Percentiles rank a stretch among this genome's conserved stretches.
Evolutionary conservation across 1,140 invertebrate genomes (phyloP).

Genomic region (Epicauta chinensis): DNA sequence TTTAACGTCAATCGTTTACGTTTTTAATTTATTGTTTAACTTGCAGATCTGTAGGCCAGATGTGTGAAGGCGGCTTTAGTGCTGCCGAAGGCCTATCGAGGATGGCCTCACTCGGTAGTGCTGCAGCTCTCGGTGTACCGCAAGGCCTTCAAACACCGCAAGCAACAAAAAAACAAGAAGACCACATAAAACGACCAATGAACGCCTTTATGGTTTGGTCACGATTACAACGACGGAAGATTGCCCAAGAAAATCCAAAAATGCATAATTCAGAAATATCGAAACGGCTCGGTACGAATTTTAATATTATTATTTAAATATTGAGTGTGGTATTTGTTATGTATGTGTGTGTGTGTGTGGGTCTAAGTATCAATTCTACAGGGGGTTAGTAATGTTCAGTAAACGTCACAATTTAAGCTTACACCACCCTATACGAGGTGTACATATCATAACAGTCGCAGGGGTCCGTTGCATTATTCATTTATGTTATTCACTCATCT

Average conservation of each 20-base stretch:
- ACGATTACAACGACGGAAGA: constrained; percentile 77
- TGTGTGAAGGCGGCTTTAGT: constrained; percentile 41
- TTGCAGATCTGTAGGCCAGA: constrained; percentile 37
- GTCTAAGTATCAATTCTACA: too few relatives aligned
- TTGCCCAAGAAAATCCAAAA: constrained; percentile 96
- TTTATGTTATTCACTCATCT: constrained; percentile 37
- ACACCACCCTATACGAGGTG: constrained; percentile 38
- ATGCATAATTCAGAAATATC: constrained; percentile 99
- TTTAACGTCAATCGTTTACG: too few relatives aligned
- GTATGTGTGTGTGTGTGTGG: too few relatives aligned
- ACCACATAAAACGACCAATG: constrained; percentile 81
- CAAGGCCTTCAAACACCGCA: constrained; percentile 32
- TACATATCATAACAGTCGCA: constrained; percentile 38
- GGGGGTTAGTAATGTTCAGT: too few relatives aligned
- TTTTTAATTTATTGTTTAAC: constrained; percentile 3
- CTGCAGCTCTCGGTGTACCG: constrained; percentile 33
- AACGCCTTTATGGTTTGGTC: constrained; percentile 90
- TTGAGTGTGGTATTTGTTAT: too few relatives aligned
- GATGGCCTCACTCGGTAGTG: constrained; percentile 41
- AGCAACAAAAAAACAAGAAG: constrained; percentile 49
- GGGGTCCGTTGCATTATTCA: constrained; percentile 39
- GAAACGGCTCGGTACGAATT: constrained; percentile 78
- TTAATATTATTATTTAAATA: neutral
- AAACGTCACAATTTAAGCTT: constrained; percentile 42
- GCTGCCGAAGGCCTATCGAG: constrained; percentile 41